Percentiles rank a stretch among this genome's conserved stretches.
These are phyloP conservation scores for Cantharis flavilabris DNA, from an alignment of 2,888 invertebrate genomes.

Conservation along the genomic window DNA sequence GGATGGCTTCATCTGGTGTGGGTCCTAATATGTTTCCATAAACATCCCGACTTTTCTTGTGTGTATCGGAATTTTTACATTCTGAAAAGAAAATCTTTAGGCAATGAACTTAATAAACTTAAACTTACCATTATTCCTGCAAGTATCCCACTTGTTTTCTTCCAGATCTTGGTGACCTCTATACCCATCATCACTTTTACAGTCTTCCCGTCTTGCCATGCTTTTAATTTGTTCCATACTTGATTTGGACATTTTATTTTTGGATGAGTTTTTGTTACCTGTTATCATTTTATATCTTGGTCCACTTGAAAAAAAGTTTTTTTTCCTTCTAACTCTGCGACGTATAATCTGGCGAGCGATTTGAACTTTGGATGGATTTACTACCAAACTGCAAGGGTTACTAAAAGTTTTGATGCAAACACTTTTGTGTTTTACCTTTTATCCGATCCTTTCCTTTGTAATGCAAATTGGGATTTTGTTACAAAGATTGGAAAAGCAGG, in stretches of 20 bases:
- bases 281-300: not conserved
- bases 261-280: not conserved
- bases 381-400: not conserved
- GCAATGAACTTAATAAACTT: not conserved
- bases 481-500: not conserved
- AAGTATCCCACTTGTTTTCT: not conserved
- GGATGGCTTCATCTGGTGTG: constrained; percentile 47
- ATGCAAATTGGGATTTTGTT: not conserved
- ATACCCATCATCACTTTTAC: not conserved
- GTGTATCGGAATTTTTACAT: not conserved
- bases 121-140: not conserved
- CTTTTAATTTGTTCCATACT: not conserved
- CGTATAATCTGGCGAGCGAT: not conserved
- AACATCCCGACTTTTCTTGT: constrained; percentile 2
- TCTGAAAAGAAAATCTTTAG: not conserved
- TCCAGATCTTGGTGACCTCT: not conserved
- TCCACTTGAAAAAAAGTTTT: not conserved
- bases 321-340: not conserved
- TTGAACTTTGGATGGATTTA: not conserved
- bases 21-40: constrained; percentile 42
- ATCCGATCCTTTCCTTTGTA: not conserved
- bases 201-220: not conserved
- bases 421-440: not conserved
- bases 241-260: not conserved
- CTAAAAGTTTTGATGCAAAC: not conserved